Evolutionary conservation across 2,113 vertebrate species (phyloP), one percentile per base, ranked within the genome.

Genomic region (Periophthalmus modestus): DNA sequence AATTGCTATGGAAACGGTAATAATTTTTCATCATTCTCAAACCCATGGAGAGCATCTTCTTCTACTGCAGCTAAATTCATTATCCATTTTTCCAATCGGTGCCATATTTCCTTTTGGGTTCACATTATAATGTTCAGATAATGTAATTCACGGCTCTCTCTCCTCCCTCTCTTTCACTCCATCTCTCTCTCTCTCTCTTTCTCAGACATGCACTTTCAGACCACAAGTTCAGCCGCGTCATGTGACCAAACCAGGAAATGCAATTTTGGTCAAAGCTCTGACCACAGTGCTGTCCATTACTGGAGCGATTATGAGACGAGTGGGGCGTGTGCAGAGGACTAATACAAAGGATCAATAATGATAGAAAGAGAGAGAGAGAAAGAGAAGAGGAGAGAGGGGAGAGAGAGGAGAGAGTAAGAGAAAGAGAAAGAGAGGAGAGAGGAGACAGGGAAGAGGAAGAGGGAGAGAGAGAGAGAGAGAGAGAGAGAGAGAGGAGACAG

Each of bases 251-350:
- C n/a, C 24, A 69, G 77, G 47, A 75, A 82, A 81, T 86, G 66
- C 58, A 19, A 7, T 79, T 73, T 74, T 68, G 66, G 58, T 79
- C 43, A 66, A 34, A 24, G 48, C 76, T 68, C 52, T 77, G 67
- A 87, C 79, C 79, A 76, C 75, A 34, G 59, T 52, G 14, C 39
- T 14, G 7, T 82, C 89, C 89, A 92, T 92, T 92, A 89, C 72
- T 52, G 0, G 18, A 73, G 61, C 84, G 12, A 90, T 87, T 83
- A 89, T 0, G 21, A n/a, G 46, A 28, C 2, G 15, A 11, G 19
- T 4, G 24, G 13, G 34, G 43, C 61, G 70, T 11, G 46, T 84
- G 24, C 54, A 57, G n/a, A 68, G 61, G 72, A 55, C 71, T 36
- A 1, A 0, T 77, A 52, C 54, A 39, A 59, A 47, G 61, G 75